Evolutionary conservation across 2,113 vertebrate species (phyloP).

Genomic region (Accipiter virgatus): DNA sequence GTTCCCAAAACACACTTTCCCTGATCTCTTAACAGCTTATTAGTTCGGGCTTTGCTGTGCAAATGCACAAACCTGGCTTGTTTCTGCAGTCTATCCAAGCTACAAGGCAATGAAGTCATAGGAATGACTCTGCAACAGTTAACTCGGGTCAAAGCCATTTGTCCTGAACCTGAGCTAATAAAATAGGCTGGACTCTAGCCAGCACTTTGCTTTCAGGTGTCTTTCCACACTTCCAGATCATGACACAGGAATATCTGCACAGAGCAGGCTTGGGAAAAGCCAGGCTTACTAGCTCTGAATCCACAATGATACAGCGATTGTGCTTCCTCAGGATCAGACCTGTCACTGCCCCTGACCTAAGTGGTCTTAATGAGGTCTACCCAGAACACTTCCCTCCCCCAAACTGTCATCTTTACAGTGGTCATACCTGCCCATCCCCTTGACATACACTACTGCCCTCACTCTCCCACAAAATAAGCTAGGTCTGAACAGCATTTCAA

Average conservation of each 20-base stretch:
- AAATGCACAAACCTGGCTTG: not conserved
- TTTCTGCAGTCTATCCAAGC: not conserved
- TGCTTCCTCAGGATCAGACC: not conserved
- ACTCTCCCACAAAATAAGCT: not conserved
- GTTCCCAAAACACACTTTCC: not conserved
- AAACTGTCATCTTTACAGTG: not conserved
- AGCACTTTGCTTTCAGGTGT: not conserved
- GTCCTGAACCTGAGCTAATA: not conserved
- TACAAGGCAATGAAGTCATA: not conserved
- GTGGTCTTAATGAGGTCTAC: not conserved
- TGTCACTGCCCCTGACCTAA: not conserved
- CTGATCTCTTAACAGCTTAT: not conserved
- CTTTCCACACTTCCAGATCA: not conserved
- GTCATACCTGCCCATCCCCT: not conserved
- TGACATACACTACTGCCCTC: not conserved
- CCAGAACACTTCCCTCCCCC: not conserved
- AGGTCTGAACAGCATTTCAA: not conserved
- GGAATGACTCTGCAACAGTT: not conserved
- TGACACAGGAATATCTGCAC: not conserved
- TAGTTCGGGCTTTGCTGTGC: not conserved
- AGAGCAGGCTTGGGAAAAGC: not conserved
- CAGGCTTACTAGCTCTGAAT: not conserved
- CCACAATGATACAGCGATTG: rapidly evolving
- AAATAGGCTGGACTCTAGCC: not conserved
- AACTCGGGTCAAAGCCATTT: not conserved